Conservation (phyloP, 2,888 invertebrate genomes). For the Acleris sparsana region DNA sequence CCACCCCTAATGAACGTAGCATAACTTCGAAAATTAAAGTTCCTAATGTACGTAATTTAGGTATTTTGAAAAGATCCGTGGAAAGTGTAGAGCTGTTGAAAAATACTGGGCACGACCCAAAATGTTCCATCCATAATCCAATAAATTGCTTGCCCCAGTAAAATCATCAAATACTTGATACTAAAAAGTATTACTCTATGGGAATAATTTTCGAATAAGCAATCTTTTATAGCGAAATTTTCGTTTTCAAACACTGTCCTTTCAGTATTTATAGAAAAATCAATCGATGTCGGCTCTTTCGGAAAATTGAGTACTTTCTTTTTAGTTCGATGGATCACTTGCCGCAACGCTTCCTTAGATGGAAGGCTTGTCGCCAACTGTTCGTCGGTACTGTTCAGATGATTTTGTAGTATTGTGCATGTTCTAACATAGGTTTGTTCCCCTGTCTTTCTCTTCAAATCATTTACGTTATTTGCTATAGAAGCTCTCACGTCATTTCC, state of each 20-base stretch:
- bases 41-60: too few species aligned
- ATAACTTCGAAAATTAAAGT: too few species aligned
- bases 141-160: slow-evolving; percentile 13
- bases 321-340: slow-evolving; percentile 8
- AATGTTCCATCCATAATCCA: slow-evolving; percentile 8
- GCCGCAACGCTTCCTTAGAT: slow-evolving; percentile 9
- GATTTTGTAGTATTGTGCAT: slow-evolving; percentile 2
- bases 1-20: too few species aligned
- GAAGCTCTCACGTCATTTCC: background rate
- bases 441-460: slow-evolving; percentile 11
- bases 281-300: slow-evolving; percentile 10
- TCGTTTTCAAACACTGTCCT: background rate
- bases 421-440: slow-evolving; percentile 6
- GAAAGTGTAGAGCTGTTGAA: slow-evolving; percentile 6
- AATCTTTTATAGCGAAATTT: slow-evolving; percentile 6
- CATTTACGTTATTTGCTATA: slow-evolving; percentile 8
- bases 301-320: slow-evolving; percentile 10
- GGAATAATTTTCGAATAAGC: slow-evolving; percentile 2
- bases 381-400: slow-evolving; percentile 1
- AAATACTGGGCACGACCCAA: slow-evolving; percentile 2
- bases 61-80: slow-evolving; percentile 3
- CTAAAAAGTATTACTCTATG: slow-evolving; percentile 5
- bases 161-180: slow-evolving; percentile 7
- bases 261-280: slow-evolving; percentile 5
- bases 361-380: slow-evolving; percentile 10